phyloP scores from a whole-genome alignment of 1,140 invertebrate species.

The Sinonovacula constricta region DNA sequence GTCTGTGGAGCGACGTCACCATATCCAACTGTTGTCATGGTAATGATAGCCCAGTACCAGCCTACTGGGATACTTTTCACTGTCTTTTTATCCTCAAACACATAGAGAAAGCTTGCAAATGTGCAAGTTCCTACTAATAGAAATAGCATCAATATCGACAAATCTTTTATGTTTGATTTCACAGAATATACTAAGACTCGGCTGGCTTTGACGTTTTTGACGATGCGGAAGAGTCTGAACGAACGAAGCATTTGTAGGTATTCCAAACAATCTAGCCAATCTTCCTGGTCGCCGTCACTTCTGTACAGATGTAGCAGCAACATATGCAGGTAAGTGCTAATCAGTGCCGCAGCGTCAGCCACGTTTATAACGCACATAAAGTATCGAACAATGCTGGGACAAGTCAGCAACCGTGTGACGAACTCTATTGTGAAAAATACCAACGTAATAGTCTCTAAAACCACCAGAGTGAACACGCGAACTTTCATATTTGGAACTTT shows the following conservation, averaged over 20 bases:
- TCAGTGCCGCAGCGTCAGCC: conserved; percentile 23
- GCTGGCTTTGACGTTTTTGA: conserved; percentile 22
- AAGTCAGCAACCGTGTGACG: conserved; percentile 16
- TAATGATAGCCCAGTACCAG: conserved; percentile 89
- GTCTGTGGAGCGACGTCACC: conserved; percentile 79
- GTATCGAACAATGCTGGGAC: conserved; percentile 22
- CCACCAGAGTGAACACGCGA: background rate
- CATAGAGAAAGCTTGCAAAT: conserved; percentile 36
- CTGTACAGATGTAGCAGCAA: background rate
- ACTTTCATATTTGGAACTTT: conserved; percentile 42
- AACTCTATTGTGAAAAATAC: conserved; percentile 34
- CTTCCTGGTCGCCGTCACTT: background rate
- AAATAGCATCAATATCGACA: conserved; percentile 30
- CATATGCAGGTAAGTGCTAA: conserved; percentile 11
- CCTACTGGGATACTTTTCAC: conserved; percentile 33
- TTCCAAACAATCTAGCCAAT: conserved; percentile 23
- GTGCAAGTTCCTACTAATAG: conserved; percentile 13
- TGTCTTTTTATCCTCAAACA: conserved; percentile 8
- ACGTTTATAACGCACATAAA: conserved; percentile 44
- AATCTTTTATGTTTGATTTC: conserved; percentile 9
- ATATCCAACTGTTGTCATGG: conserved; percentile 98
- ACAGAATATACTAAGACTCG: conserved; percentile 24
- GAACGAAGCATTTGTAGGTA: conserved; percentile 30
- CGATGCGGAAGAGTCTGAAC: conserved; percentile 37
- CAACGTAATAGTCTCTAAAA: conserved; percentile 1